phyloP scores from a whole-genome alignment of 1,140 invertebrate species.

The Cydia amplana region DNA sequence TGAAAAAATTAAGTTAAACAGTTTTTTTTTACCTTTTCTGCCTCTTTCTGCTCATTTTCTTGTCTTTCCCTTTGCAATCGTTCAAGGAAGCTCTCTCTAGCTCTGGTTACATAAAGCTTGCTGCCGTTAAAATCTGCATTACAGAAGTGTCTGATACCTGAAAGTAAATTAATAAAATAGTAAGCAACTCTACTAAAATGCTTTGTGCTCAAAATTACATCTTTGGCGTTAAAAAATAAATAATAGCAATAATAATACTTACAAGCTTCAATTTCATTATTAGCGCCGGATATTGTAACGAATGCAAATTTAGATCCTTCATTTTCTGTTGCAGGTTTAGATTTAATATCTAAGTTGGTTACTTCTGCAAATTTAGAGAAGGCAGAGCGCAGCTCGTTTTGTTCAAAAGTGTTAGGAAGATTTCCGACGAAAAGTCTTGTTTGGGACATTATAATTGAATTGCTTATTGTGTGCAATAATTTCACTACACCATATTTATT shows the following conservation, averaged over 20 bases:
- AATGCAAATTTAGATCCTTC: conserved; percentile 67
- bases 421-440: conserved; percentile 71
- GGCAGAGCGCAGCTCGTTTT: conserved; percentile 50
- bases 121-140: conserved; percentile 57
- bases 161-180: conserved; percentile 35
- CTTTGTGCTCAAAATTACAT: background rate
- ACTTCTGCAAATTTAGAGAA: conserved; percentile 65
- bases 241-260: conserved; percentile 45
- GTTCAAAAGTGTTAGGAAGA: conserved; percentile 54
- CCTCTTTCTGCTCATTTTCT: conserved; percentile 53
- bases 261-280: conserved; percentile 66
- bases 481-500: background rate
- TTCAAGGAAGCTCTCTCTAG: conserved; percentile 71
- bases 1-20: background rate
- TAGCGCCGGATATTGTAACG: conserved; percentile 56
- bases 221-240: conserved; percentile 19
- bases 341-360: conserved; percentile 65
- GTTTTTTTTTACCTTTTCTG: conserved; percentile 37
- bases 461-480: background rate
- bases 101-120: conserved; percentile 65
- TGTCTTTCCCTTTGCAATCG: conserved; percentile 66
- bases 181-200: background rate
- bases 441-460: conserved; percentile 39
- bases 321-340: conserved; percentile 52
- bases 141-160: conserved; percentile 67